Evolutionary conservation across 2,888 invertebrate genomes (phyloP), one percentile per base, ranked within the genome.

Genomic region (Entomobrya proxima): DNA sequence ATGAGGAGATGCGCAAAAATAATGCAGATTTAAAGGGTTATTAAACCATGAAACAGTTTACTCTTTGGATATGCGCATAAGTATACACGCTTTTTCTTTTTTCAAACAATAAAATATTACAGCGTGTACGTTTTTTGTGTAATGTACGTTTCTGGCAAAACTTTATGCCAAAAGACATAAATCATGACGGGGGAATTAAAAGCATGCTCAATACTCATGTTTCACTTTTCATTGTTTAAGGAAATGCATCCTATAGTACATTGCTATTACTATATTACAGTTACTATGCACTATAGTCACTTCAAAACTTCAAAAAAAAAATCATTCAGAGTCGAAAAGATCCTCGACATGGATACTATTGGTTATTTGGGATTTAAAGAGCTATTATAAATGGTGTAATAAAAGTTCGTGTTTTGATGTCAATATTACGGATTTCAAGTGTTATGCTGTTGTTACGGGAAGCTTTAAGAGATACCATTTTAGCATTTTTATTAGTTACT

Each of bases 11-110:
- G 82, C 64, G 58, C 74, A 61, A 61, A 72, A 81, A 67, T 67
- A 67, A 55, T 74, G 72, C 61, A 61, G 55, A 55, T 74, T 44
- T 72, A 74, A 40, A 69, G 82, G 75, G 74, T 81, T 82, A 82
- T 82, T 82, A 82, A 82, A 82, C 75, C 82, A 82, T 82, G 74
- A 82, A 82, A 82, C 79, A 79, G 79, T 79, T 79, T 79, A 79
- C 69, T 67, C 35, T 79, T 79, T 52, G 55, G 79, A 37, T 79
- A 67, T 69, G 52, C 69, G 78, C 52, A n/a, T n/a, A 79, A 52
- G 78, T 79, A 58, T 40, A 79, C 67, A 79, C 79, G 69, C 79
- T 79, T 79, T 77, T 79, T 79, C 79, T 79, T 52, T n/a, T n/a
- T 79, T 79, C 67, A 79, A 55, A 44, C 30, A 47, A 21, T 69